Evolutionary conservation across 2,888 invertebrate genomes (phyloP).

Genomic region (Agriopis leucophaearia): DNA sequence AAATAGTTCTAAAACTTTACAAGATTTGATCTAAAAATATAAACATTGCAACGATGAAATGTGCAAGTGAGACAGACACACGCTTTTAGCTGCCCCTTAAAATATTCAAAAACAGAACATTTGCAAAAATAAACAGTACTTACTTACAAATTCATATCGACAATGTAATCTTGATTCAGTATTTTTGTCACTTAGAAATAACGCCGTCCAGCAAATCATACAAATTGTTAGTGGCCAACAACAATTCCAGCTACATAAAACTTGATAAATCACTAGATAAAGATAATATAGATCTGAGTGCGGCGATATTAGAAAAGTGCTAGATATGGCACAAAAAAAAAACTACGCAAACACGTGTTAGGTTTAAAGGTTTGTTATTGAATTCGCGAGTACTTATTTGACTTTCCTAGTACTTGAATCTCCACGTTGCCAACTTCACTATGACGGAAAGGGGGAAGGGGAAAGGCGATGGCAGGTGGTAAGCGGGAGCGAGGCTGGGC

Average conservation of each 20-base stretch:
- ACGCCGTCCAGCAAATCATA: constrained; percentile 60
- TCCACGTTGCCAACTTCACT: too few species aligned
- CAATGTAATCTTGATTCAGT: constrained; percentile 27
- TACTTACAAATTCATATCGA: constrained; percentile 23
- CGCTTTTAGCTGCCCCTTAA: too few species aligned
- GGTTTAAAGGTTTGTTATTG: too few species aligned
- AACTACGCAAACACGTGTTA: too few species aligned
- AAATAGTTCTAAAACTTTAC: too few species aligned
- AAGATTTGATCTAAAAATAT: too few species aligned
- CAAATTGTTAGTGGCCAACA: constrained; percentile 58
- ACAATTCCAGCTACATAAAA: constrained; percentile 63
- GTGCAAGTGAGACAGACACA: too few species aligned
- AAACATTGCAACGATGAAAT: neutral
- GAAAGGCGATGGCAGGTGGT: too few species aligned
- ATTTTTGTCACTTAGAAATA: constrained; percentile 52
- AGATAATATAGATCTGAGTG: constrained; percentile 63
- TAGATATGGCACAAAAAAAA: constrained; percentile 50
- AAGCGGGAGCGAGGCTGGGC: too few species aligned
- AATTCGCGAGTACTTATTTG: too few species aligned
- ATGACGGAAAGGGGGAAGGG: too few species aligned
- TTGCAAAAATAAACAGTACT: constrained; percentile 32
- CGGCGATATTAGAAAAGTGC: constrained; percentile 29
- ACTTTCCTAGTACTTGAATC: too few species aligned
- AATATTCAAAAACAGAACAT: neutral
- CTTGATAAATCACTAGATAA: constrained; percentile 76